A percentile compares a stretch with the other conserved stretches of the same genome.
Evolutionary conservation across 1,140 invertebrate species (phyloP).

Genomic region (Berghia stephanieae): DNA sequence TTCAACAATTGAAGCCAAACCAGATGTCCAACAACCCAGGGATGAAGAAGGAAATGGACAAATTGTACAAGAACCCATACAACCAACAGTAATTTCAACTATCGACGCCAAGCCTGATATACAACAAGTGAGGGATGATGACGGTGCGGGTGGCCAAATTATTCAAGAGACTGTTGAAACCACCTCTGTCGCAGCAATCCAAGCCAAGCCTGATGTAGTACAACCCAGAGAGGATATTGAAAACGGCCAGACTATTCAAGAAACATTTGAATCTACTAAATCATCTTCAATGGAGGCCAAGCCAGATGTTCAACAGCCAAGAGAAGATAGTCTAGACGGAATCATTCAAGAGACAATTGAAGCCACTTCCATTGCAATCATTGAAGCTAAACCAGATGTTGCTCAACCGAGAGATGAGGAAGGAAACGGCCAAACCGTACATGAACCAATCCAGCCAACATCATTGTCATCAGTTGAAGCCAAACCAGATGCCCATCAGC

Average conservation of each 20-base stretch:
- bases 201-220: slow-evolving; percentile 26
- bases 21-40: slow-evolving; percentile 23
- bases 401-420: slow-evolving; percentile 19
- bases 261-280: background rate
- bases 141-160: background rate
- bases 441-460: slow-evolving; percentile 14
- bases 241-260: background rate
- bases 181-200: background rate
- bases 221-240: slow-evolving; percentile 18
- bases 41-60: slow-evolving; percentile 5
- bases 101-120: slow-evolving; percentile 12
- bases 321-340: background rate
- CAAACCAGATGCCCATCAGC: slow-evolving; percentile 5
- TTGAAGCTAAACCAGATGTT: slow-evolving; percentile 23
- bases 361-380: background rate
- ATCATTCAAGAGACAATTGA: background rate
- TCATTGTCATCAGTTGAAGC: background rate
- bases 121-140: background rate
- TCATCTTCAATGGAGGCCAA: background rate
- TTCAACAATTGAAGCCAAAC: slow-evolving; percentile 19
- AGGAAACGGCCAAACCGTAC: background rate
- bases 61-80: slow-evolving; percentile 1
- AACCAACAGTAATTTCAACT: background rate
- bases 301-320: slow-evolving; percentile 22
- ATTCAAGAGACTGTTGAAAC: background rate